Evolutionary conservation across 2,113 vertebrate genomes (phyloP), one percentile per base, ranked within the genome.

Genomic region (Corapipo altera): DNA sequence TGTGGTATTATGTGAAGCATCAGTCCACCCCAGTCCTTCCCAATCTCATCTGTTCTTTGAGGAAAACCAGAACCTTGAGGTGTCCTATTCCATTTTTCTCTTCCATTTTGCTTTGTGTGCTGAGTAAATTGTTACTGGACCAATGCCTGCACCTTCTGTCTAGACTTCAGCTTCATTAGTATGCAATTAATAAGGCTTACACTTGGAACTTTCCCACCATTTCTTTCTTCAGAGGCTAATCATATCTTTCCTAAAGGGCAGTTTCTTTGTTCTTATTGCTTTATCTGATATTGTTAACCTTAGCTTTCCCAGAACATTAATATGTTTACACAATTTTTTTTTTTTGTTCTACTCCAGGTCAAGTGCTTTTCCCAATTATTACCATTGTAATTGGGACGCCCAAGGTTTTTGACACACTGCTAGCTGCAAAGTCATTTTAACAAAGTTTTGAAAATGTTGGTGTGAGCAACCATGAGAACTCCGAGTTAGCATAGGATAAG

Each of bases 161-260:
- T 93, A 92, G 90, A 93, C 85, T 93, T 92, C 69, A 89, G 78
- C 55, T 94, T 83, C 74, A 80, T 95, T 90, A 93, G 27, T 44
- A 74, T 10, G 8, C 43, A 76, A 77, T 93, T 93, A 93, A 87
- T 91, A 92, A 86, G 61, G 48, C 44, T 92, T 92, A 46, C 15
- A 5, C 43, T 88, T 89, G 58, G 58, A 89, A 86, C 67, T 86
- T 95, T 89, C 58, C 80, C 66, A 75, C 57, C 20, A 10, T 37
- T 73, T 51, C 65, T 96, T 85, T 83, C 75, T 85, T 88, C 35
- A 51, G 78, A 70, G 46, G 71, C 28, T 91, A 94, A 90, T 90
- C 66, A 20, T 94, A 44, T 76, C 81, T 89, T 84, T 93, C 7
- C 82, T 55, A 74, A 95, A 76, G 21, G 30, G 35, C 41, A 41